Base-by-base conservation (phyloP, 23 tunicate genomes). In the Halocynthia roretzi region DNA sequence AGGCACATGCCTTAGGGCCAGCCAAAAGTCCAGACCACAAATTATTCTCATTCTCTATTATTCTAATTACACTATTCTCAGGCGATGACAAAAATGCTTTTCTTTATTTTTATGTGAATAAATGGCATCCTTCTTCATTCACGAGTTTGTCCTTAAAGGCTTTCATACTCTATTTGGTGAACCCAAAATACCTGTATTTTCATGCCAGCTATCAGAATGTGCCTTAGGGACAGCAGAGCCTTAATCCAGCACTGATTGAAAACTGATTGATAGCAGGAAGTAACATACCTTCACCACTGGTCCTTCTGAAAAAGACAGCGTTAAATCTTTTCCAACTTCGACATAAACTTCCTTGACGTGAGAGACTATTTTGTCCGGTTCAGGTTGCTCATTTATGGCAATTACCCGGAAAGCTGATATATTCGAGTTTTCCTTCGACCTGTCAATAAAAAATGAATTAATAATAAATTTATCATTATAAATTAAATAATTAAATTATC, bases 341-440 rank as follows among this genome's bases (percentile, higher is more conserved):
- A 84, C 70, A 60, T 54, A 56, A 71, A 78, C 78, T 70, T 84
- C 89, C 51, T 72, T 84, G 20, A 84, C 83, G 58, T 79, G 83
- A 15, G 89, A 84, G 23, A 77, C 72, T 11, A 63, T 8, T 4
- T 31, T 31, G 51, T 57, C 61, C 8, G 77, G 82, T 14, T 12
- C 8, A 0, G 81, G 87, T 15, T 79, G 54, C 31, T 76, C 89
- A 64, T 78, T 84, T 11, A 84, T 79, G 7, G 89, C 82, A 20
- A 84, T 70, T 40, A 84, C 83, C 21, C 82, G 60, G 76, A 83
- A 83, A 51, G 21, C 9, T 8, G 81, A 70, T 6, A 80, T 82
- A 7, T 70, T 15, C 6, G 87, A 56, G 15, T 69, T 76, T 6
- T 52, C 69, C 23, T 31, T 67, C 62, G 81, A 77, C 67, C 87